phyloP scores from a whole-genome alignment of 1,140 invertebrate species.

The Sycophaga agraensis region DNA sequence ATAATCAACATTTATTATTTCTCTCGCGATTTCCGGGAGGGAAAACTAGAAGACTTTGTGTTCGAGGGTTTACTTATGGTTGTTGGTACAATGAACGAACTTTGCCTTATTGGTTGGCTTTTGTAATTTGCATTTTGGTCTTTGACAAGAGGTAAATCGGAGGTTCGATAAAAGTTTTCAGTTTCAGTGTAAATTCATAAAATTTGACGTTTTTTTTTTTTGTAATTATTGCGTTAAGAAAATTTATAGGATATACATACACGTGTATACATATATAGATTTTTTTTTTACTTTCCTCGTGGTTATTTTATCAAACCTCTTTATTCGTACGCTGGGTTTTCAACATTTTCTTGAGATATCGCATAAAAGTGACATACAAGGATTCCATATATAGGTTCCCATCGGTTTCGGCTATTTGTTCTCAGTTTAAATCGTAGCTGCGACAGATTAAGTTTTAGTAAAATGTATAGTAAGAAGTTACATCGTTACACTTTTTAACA shows the following conservation, averaged over 20 bases:
- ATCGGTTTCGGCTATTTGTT: too few species aligned
- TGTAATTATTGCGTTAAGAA: background rate
- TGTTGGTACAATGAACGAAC: background rate
- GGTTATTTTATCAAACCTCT: background rate
- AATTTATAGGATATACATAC: too few species aligned
- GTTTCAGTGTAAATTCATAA: background rate
- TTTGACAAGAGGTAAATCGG: background rate
- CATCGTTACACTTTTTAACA: too few species aligned
- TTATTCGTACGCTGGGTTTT: background rate
- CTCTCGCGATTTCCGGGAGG: constrained; percentile 8
- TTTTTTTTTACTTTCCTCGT: background rate
- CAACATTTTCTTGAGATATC: background rate
- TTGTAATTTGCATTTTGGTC: constrained; percentile 1
- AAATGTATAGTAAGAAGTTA: background rate
- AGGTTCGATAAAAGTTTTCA: background rate
- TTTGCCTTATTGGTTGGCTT: background rate
- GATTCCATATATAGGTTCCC: too few species aligned
- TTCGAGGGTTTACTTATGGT: background rate
- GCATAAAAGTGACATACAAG: background rate
- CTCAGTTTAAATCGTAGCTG: background rate
- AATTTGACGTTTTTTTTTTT: background rate
- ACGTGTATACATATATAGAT: too few species aligned
- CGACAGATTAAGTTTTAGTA: background rate
- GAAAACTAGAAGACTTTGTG: background rate
- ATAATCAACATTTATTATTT: constrained; percentile 4